These are phyloP conservation scores for Aleiodes sp. DNA, from an alignment of 1,140 invertebrate species.

Conservation along the genomic window DNA sequence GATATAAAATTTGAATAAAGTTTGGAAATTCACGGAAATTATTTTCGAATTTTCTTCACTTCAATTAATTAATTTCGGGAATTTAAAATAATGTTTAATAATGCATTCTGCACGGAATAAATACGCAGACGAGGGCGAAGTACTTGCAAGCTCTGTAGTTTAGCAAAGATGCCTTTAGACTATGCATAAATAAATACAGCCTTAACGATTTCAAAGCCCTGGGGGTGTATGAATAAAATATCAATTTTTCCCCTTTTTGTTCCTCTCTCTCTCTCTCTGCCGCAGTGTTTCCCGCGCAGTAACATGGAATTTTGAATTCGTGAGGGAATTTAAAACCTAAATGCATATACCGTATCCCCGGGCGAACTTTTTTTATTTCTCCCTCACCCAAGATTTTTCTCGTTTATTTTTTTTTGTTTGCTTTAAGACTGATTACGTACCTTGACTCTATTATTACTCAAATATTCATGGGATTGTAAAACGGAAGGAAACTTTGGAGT, in stretches of 20 bases:
- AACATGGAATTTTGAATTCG: not conserved
- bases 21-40: no score
- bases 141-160: constrained; percentile 6
- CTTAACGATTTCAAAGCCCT: constrained; percentile 30
- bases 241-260: not conserved
- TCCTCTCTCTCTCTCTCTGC: not conserved
- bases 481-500: not conserved
- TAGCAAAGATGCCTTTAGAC: constrained; percentile 15
- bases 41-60: no score
- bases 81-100: no score
- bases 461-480: not conserved
- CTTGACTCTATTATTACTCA: not conserved
- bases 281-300: not conserved
- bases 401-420: not conserved
- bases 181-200: constrained; percentile 31
- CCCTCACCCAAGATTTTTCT: not conserved
- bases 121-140: not conserved
- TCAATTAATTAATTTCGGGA: no score
- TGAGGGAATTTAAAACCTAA: constrained; percentile 8
- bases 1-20: no score
- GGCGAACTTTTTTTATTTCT: not conserved
- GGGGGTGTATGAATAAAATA: constrained; percentile 23
- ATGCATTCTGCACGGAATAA: not conserved
- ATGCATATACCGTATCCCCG: not conserved
- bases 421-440: constrained; percentile 5